A percentile compares a stretch with the other conserved stretches of the same genome.
These are phyloP conservation scores for Lithophane leautieri DNA, from an alignment of 2,888 invertebrate genomes.

Conservation along the genomic window DNA sequence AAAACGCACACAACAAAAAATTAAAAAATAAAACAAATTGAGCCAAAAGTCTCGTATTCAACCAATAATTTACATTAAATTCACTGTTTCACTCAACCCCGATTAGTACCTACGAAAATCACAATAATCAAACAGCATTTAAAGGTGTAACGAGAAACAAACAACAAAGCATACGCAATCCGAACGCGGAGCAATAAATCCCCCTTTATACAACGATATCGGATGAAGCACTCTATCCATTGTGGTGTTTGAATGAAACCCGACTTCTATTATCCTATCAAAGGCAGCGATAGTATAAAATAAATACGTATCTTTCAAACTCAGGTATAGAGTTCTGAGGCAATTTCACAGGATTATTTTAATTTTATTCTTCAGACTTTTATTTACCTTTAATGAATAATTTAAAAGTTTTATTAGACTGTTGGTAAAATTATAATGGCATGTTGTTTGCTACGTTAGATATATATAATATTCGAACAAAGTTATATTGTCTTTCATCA, in stretches of 20 bases:
- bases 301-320: constrained; percentile 15
- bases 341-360: constrained; percentile 30
- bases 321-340: constrained; percentile 12
- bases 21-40: no score
- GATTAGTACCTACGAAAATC: background rate
- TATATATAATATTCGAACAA: background rate
- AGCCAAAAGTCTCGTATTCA: no score
- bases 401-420: constrained; percentile 15
- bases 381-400: constrained; percentile 12
- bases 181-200: constrained; percentile 24
- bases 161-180: constrained; percentile 15
- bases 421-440: background rate
- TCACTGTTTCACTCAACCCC: background rate
- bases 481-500: background rate
- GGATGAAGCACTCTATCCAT: constrained; percentile 23
- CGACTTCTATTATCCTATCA: constrained; percentile 31
- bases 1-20: no score
- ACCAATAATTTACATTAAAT: background rate
- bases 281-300: constrained; percentile 36
- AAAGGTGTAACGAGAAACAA: constrained; percentile 4
- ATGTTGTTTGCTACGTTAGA: background rate
- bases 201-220: constrained; percentile 24
- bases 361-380: background rate
- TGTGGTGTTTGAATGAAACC: constrained; percentile 23
- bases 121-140: constrained; percentile 12